phyloP scores from a whole-genome alignment of 2,888 invertebrate species.

The Phyto melanocephala region DNA sequence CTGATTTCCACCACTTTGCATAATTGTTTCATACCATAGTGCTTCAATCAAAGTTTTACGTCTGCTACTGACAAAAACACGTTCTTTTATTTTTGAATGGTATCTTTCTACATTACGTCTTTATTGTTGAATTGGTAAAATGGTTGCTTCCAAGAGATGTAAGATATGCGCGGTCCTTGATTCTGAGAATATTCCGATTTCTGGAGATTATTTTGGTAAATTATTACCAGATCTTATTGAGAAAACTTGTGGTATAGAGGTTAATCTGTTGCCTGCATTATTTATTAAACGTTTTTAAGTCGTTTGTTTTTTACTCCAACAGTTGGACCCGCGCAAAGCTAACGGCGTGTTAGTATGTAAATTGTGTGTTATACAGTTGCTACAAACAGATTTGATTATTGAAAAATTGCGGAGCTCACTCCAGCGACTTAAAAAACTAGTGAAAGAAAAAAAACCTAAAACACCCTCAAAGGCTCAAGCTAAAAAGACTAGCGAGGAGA shows the following conservation, averaged over 20 bases:
- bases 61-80: too few species aligned
- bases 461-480: not conserved
- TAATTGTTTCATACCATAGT: too few species aligned
- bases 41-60: too few species aligned
- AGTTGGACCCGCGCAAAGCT: conserved; percentile 44
- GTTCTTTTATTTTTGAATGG: too few species aligned
- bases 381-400: conserved; percentile 22
- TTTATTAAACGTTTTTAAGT: not conserved
- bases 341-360: conserved; percentile 38
- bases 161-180: conserved; percentile 45
- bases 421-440: conserved; percentile 15
- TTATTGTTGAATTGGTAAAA: not conserved
- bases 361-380: conserved; percentile 29
- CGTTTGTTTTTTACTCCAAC: not conserved
- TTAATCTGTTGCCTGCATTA: conserved; percentile 10
- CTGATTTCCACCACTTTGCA: too few species aligned
- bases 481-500: not conserved
- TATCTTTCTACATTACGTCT: too few species aligned
- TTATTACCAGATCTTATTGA: conserved; percentile 29
- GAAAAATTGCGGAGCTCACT: conserved; percentile 28
- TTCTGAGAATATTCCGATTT: conserved; percentile 30
- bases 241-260: conserved; percentile 41
- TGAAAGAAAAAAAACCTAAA: not conserved
- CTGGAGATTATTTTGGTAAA: conserved; percentile 50
- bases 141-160: conserved; percentile 58